phyloP scores from a whole-genome alignment of 2,888 invertebrate species.

The Netelia virgata region DNA sequence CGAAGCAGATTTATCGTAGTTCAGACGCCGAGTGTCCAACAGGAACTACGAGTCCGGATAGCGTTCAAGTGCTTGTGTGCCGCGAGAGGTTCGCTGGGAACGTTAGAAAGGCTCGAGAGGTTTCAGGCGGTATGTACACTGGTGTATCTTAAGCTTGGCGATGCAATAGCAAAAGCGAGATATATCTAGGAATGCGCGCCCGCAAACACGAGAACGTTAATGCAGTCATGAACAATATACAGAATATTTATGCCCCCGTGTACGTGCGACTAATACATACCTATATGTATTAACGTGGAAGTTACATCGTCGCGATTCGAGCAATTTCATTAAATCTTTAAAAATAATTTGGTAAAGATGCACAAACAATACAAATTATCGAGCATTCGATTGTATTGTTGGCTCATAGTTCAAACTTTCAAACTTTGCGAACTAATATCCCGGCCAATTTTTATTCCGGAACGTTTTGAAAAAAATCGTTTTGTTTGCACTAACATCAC shows the following conservation, averaged over 20 bases:
- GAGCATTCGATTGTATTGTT: too few species aligned
- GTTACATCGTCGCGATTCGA: too few species aligned
- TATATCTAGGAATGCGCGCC: constrained; percentile 21
- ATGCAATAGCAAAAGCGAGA: constrained; percentile 13
- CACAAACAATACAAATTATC: too few species aligned
- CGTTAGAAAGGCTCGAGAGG: constrained; percentile 56
- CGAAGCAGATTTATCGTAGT: constrained; percentile 1
- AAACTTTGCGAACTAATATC: too few species aligned
- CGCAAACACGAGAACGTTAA: constrained; percentile 24
- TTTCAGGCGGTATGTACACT: constrained; percentile 24
- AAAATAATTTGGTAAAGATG: too few species aligned
- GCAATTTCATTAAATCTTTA: too few species aligned
- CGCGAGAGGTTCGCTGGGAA: constrained; percentile 27
- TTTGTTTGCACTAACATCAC: too few species aligned
- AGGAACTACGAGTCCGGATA: constrained; percentile 48
- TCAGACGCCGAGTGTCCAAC: neutral
- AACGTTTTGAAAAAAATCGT: too few species aligned
- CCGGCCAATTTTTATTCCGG: too few species aligned
- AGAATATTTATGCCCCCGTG: constrained; percentile 16
- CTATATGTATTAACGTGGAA: too few species aligned
- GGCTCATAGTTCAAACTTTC: too few species aligned
- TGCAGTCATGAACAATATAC: constrained; percentile 18
- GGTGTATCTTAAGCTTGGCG: constrained; percentile 18
- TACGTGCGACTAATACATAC: neutral
- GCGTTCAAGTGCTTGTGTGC: constrained; percentile 19